These are phyloP conservation scores for Melipona quadrifasciata DNA, from an alignment of 1,140 invertebrate genomes.

Conservation along the genomic window DNA sequence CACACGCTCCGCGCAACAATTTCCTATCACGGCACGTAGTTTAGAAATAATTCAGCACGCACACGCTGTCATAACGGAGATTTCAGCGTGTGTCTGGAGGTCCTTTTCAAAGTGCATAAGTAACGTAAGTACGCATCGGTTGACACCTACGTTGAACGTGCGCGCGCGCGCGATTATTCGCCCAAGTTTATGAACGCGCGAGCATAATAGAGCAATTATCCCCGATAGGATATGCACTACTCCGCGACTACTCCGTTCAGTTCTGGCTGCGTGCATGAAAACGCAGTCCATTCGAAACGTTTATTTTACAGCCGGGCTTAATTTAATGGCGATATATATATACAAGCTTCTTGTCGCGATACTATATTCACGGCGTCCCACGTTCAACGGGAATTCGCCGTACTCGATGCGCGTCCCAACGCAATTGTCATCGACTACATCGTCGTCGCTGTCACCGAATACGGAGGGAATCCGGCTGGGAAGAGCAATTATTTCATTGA, in stretches of 20 bases:
- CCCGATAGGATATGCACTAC: constrained; percentile 49
- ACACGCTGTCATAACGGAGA: background rate
- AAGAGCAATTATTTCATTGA: background rate
- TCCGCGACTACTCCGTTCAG: background rate
- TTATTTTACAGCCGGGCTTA: constrained; percentile 54
- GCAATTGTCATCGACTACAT: background rate
- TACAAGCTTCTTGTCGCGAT: constrained; percentile 52
- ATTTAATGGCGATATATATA: constrained; percentile 17
- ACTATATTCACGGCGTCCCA: constrained; percentile 29
- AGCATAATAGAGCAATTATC: constrained; percentile 64
- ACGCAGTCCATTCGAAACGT: constrained; percentile 34
- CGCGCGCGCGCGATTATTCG: constrained; percentile 44
- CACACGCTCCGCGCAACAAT: background rate
- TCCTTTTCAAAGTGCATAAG: constrained; percentile 4
- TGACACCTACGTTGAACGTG: constrained; percentile 10
- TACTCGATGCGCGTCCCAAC: background rate
- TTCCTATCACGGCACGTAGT: background rate
- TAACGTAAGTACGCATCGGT: background rate
- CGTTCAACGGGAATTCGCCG: background rate
- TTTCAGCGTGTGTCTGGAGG: background rate
- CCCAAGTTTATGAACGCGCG: constrained; percentile 43
- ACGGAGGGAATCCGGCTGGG: background rate
- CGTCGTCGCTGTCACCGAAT: background rate
- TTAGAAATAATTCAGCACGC: background rate
- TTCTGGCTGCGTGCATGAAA: background rate